phyloP scores from a whole-genome alignment of 2,797 vertebrate genomes.

The Threskiornis aethiopicus region DNA sequence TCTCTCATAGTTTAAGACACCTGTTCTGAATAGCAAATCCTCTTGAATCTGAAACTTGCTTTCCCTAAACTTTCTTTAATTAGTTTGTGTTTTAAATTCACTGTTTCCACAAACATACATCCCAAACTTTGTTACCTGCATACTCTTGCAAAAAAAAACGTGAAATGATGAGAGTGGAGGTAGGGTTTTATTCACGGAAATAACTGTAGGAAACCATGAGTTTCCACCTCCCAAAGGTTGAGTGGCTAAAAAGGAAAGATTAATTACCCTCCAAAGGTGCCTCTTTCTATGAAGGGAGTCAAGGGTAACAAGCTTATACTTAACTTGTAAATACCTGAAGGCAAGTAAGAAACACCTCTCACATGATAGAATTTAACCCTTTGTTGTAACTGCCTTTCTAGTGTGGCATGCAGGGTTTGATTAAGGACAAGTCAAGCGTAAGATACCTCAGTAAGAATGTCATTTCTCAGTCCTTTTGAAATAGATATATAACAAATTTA shows the following conservation, averaged over 20 bases:
- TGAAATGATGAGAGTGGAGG: background rate
- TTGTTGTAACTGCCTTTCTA: background rate
- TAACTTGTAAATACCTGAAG: background rate
- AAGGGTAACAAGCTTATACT: background rate
- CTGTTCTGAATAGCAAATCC: background rate
- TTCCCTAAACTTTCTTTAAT: background rate
- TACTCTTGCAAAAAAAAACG: background rate
- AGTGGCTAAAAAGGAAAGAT: slow-evolving; percentile 2
- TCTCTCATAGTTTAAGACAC: background rate
- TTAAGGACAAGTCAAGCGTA: background rate
- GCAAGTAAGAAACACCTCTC: background rate
- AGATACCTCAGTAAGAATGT: fast-evolving
- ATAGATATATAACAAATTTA: background rate
- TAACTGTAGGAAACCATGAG: background rate
- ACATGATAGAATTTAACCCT: background rate
- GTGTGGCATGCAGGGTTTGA: background rate
- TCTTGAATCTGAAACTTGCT: background rate
- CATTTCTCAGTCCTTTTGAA: background rate
- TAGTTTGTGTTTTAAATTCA: background rate
- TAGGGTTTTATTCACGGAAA: background rate
- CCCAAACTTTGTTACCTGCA: background rate
- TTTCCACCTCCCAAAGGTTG: background rate
- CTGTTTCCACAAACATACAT: background rate
- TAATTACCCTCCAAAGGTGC: background rate
- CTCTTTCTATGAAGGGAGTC: background rate